Conservation (phyloP, 2,888 invertebrate genomes). For the Hemaris fuciformis region DNA sequence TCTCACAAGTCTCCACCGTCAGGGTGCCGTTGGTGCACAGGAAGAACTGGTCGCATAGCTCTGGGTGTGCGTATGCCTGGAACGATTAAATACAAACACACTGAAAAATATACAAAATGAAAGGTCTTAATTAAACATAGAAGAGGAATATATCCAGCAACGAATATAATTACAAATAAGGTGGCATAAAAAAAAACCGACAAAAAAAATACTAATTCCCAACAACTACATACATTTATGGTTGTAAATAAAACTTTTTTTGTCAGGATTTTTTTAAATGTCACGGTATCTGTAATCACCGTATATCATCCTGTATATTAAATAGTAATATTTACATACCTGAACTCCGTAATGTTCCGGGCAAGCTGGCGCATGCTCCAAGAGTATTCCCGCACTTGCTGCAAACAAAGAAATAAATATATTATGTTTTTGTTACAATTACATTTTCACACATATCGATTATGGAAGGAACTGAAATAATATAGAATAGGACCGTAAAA, state of each 20-base stretch:
- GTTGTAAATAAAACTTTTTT: no score
- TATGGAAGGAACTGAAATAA: no score
- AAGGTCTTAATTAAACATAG: not conserved
- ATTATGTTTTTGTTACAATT: not conserved
- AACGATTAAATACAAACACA: slow-evolving; percentile 27
- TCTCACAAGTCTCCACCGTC: slow-evolving; percentile 94
- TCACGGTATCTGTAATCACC: no score
- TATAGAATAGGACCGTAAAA: no score
- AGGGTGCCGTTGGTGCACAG: slow-evolving; percentile 95
- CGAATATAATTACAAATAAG: no score
- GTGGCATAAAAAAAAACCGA: no score
- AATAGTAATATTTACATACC: slow-evolving; percentile 44
- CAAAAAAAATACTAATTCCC: no score
- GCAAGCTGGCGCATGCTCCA: slow-evolving; percentile 86
- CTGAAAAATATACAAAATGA: not conserved
- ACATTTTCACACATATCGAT: no score
- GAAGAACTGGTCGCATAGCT: slow-evolving; percentile 94
- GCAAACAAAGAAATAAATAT: slow-evolving; percentile 42
- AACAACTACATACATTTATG: no score
- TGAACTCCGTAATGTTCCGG: slow-evolving; percentile 90
- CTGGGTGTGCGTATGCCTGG: slow-evolving; percentile 92
- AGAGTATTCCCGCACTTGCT: slow-evolving; percentile 83
- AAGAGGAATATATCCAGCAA: no score
- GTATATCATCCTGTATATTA: no score
- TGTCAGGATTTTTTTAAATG: no score